Evolutionary conservation across 2,797 vertebrate genomes (phyloP).

Genomic region (Astyanax mexicanus): DNA sequence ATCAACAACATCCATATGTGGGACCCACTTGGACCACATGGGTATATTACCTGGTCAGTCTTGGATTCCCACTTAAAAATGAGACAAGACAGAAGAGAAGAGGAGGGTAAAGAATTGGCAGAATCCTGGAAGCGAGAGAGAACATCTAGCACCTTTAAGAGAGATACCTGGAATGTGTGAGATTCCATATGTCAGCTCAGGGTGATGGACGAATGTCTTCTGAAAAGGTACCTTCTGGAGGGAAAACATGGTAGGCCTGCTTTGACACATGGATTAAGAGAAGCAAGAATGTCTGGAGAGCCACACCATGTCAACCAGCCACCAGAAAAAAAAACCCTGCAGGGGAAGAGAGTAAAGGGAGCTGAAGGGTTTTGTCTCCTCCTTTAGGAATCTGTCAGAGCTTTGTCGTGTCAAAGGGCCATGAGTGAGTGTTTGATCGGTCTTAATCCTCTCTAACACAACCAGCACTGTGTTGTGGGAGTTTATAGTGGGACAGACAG

Average conservation of each 20-base stretch:
- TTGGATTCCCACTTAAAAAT: too few species aligned
- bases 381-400: constrained; percentile 53
- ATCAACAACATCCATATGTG: too few species aligned
- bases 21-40: too few species aligned
- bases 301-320: neutral
- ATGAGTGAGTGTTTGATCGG: constrained; percentile 45
- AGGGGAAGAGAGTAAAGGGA: constrained; percentile 14
- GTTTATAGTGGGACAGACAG: constrained; percentile 2
- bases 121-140: too few species aligned
- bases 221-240: neutral
- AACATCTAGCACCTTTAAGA: too few species aligned
- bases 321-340: neutral
- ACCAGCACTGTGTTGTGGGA: constrained; percentile 12
- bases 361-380: constrained; percentile 23
- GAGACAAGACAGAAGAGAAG: too few species aligned
- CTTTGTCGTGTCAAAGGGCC: constrained; percentile 29
- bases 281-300: neutral
- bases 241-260: neutral
- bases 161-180: too few species aligned
- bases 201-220: neutral
- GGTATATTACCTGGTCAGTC: too few species aligned
- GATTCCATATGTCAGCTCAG: neutral
- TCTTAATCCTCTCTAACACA: constrained; percentile 40
- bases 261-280: neutral
- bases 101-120: too few species aligned